Evolutionary conservation across 2,888 invertebrate genomes (phyloP).

Genomic region (Cetonia aurata): DNA sequence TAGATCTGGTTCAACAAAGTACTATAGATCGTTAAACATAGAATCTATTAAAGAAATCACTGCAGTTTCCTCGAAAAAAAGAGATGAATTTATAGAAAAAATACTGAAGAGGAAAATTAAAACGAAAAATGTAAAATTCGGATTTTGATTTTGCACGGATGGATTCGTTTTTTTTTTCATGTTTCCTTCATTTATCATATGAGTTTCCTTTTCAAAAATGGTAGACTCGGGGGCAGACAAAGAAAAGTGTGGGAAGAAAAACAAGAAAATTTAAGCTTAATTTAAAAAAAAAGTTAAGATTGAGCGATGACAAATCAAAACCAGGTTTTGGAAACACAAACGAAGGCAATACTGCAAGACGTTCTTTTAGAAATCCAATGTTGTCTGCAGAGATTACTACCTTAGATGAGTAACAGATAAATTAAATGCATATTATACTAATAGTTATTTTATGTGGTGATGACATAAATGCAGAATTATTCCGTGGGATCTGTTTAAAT

Average conservation of each 20-base stretch:
- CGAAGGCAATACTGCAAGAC: constrained; percentile 7
- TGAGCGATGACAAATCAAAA: constrained; percentile 10
- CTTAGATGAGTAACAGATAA: background rate
- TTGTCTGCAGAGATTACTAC: background rate
- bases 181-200: background rate
- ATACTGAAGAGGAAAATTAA: background rate
- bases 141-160: background rate
- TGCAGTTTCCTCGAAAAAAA: too few relatives aligned
- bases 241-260: background rate
- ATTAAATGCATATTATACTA: too few relatives aligned
- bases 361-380: constrained; percentile 4
- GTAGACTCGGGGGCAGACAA: background rate
- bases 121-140: background rate
- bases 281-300: background rate
- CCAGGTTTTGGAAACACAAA: constrained; percentile 6
- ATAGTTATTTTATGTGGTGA: constrained; percentile 5
- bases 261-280: background rate
- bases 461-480: constrained; percentile 10
- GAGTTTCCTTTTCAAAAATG: background rate
- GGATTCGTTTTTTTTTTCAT: constrained; percentile 8
- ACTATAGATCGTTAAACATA: too few relatives aligned
- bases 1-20: too few relatives aligned
- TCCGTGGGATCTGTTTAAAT: background rate
- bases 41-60: too few relatives aligned
- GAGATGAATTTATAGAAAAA: too few relatives aligned